Conservation (phyloP, 2,888 invertebrate species). For the Heliothis peltigera region DNA sequence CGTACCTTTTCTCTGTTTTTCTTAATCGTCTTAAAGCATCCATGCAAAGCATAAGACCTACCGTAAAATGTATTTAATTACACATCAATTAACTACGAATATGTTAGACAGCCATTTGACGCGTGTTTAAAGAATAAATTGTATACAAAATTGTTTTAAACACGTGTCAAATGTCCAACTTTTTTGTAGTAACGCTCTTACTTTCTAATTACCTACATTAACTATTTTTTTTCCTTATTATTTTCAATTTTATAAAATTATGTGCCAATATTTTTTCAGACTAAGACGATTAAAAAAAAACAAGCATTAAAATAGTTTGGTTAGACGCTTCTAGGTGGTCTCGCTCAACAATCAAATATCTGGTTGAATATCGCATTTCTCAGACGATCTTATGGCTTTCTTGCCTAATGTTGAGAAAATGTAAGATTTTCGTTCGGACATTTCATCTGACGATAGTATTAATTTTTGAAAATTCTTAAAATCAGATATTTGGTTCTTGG, state of each 20-base stretch:
- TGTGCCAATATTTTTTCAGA: not conserved
- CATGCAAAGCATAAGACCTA: no score
- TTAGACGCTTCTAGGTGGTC: slow-evolving; percentile 25
- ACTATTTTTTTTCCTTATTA: no score
- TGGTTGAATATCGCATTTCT: slow-evolving; percentile 19
- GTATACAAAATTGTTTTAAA: no score
- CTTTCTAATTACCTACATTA: not conserved
- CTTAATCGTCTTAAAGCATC: not conserved
- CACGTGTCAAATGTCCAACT: no score
- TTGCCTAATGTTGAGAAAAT: not conserved
- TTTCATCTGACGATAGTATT: slow-evolving; percentile 19
- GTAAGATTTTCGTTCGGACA: not conserved
- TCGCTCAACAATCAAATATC: slow-evolving; percentile 38
- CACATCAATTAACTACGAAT: no score
- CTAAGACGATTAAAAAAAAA: not conserved
- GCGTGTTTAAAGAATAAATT: no score
- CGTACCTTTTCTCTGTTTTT: not conserved
- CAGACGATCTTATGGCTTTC: not conserved
- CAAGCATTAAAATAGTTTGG: slow-evolving; percentile 31
- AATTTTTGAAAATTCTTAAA: slow-evolving; percentile 22
- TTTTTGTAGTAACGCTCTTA: no score
- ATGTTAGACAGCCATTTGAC: no score
- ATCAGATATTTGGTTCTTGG: slow-evolving; percentile 32
- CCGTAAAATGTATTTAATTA: not conserved
- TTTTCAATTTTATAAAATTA: no score